Percentiles rank a stretch among this genome's conserved stretches.
These are phyloP conservation scores for Reticulitermes speratus DNA, from an alignment of 1,140 invertebrate genomes.

Conservation along the genomic window DNA sequence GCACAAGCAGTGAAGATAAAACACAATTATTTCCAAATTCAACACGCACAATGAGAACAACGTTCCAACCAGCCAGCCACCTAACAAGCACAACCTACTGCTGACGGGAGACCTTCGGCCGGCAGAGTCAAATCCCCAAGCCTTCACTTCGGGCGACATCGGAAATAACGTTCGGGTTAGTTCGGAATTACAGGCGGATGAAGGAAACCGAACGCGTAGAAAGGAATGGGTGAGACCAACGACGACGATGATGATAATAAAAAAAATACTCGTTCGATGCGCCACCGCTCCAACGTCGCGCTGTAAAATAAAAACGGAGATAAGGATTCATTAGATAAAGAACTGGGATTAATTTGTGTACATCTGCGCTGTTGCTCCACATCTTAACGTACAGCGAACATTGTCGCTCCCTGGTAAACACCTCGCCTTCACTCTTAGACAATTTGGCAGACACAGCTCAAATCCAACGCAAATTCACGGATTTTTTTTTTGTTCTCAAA, in stretches of 20 bases:
- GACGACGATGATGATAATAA: neutral
- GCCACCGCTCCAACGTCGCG: slow-evolving; percentile 18
- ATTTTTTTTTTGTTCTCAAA: too few relatives aligned
- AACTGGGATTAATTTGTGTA: slow-evolving; percentile 17
- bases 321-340: slow-evolving; percentile 20
- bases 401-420: neutral
- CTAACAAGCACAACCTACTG: slow-evolving; percentile 35
- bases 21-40: slow-evolving; percentile 23
- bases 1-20: slow-evolving; percentile 30
- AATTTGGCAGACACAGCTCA: neutral
- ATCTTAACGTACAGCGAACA: neutral
- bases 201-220: slow-evolving; percentile 18
- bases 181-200: slow-evolving; percentile 24
- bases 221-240: slow-evolving; percentile 1
- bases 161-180: slow-evolving; percentile 28
- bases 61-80: slow-evolving; percentile 29
- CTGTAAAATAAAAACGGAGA: slow-evolving; percentile 7
- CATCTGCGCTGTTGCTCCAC: neutral
- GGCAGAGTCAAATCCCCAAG: slow-evolving; percentile 29
- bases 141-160: slow-evolving; percentile 30
- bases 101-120: slow-evolving; percentile 23
- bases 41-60: slow-evolving; percentile 15
- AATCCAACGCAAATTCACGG: too few relatives aligned
- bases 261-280: neutral
- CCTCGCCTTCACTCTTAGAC: neutral